Percentiles rank a stretch among this genome's conserved stretches.
phyloP scores from a whole-genome alignment of 2,797 vertebrate species.

The Phrynocephalus guinanensis region DNA sequence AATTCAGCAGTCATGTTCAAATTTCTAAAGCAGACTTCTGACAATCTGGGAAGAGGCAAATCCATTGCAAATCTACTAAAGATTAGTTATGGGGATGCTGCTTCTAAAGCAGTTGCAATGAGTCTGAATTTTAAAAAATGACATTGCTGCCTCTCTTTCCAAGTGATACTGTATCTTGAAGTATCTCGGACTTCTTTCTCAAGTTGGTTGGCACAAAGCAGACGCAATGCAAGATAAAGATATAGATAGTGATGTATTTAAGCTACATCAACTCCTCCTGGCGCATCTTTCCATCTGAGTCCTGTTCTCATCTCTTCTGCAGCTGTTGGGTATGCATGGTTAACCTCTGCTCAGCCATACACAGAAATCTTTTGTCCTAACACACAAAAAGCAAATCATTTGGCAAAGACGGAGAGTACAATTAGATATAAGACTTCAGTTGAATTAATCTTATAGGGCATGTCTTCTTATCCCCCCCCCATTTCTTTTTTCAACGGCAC shows the following conservation, averaged over 20 bases:
- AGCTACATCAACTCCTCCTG: conserved; percentile 65
- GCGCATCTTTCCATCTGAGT: conserved; percentile 62
- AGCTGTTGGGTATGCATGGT: conserved; percentile 91
- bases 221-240: conserved; percentile 55
- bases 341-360: conserved; percentile 94
- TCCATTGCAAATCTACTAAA: background rate
- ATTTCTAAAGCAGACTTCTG: background rate
- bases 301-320: conserved; percentile 79
- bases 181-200: conserved; percentile 53
- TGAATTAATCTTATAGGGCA: conserved; percentile 76
- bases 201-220: conserved; percentile 14
- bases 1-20: background rate
- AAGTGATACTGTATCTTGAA: fast-evolving
- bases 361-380: conserved; percentile 97
- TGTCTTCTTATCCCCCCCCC: conserved; percentile 26
- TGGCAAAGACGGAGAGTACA: conserved; percentile 91
- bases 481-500: conserved; percentile 47
- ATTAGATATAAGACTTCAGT: conserved; percentile 85
- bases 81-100: background rate
- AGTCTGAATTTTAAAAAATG: background rate
- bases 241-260: conserved; percentile 81
- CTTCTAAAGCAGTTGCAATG: background rate
- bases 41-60: background rate
- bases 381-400: conserved; percentile 98
- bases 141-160: background rate